phyloP scores from a whole-genome alignment of 37 sponge, comb jelly and placozoan genomes.

The Dysidea cf. avara region DNA sequence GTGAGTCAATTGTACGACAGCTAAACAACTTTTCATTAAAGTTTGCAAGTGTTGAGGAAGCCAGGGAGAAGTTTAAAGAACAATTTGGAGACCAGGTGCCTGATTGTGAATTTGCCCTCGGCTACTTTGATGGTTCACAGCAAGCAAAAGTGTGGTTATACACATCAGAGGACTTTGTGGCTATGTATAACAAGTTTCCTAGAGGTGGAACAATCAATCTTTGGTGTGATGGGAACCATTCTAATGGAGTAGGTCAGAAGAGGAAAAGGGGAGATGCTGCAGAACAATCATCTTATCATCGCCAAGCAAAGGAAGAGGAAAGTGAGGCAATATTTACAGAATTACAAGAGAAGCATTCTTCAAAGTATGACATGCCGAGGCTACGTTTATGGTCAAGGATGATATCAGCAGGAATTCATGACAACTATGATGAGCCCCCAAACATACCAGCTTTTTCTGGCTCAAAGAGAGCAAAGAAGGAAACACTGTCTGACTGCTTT shows the following conservation, averaged over 20 bases:
- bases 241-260: neutral
- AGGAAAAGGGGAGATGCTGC: neutral
- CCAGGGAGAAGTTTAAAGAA: too few species aligned
- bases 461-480: neutral
- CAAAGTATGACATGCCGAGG: neutral
- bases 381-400: neutral
- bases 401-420: neutral
- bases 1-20: constrained; percentile 1
- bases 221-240: too few species aligned
- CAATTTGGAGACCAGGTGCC: neutral
- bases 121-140: constrained; percentile 7
- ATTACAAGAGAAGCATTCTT: neutral
- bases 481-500: neutral
- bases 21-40: constrained; percentile 1
- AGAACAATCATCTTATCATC: neutral
- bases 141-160: constrained; percentile 7
- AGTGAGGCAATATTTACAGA: neutral
- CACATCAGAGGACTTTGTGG: neutral
- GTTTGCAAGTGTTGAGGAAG: neutral
- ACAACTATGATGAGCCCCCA: neutral
- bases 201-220: too few species aligned
- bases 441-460: neutral
- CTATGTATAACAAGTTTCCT: too few species aligned
- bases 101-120: neutral
- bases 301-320: neutral